Base-by-base conservation (phyloP, 2,113 vertebrate species). In the Capricornis sumatraensis region DNA sequence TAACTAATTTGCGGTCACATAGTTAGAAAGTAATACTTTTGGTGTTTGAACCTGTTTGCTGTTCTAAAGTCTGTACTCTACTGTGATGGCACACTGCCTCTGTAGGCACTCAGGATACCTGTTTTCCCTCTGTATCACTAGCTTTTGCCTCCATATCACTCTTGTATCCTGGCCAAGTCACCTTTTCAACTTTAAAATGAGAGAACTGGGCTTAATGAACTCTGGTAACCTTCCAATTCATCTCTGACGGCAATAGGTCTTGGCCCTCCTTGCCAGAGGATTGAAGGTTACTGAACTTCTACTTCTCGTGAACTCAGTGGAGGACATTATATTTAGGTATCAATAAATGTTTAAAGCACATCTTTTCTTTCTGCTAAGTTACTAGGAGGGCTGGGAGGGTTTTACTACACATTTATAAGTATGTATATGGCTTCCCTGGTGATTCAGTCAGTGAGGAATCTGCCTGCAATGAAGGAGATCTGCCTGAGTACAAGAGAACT, bases 281-380 rank as follows among this genome's bases (percentile, higher is more conserved):
- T 64, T 83, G 36, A 87, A 96, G 45, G 21, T 78, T 93, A 94
- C 58, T 58, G 86, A 92, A 47, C n/a, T 87, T 50, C 17, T 97
- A 60, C 25, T 76, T 86, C 36, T 87, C 21, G 53, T 64, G 14
- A 85, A 76, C 28, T 89, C 23, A 55, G 15, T 50, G 64, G 67
- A 89, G 33, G 55, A 12, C 28, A 53, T 94, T 78, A 17, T 60
- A 16, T 86, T 94, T 92, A 83, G 43, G 3, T 58, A 76, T 19
- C 23, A 94, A 43, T 89, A 90, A n/a, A 89, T 16, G 27, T 86
- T 88, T 64, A 83, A 86, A 60, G 36, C 25, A 45, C 14, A 78
- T 84, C 21, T 11, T 53, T 67, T 62, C 60, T 62, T 93, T 78
- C 36, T 79, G n/a, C 71, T 78, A 83, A 86, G 23, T 86, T 81